Evolutionary conservation across 2,113 vertebrate species (phyloP).

Genomic region (Clarias gariepinus): DNA sequence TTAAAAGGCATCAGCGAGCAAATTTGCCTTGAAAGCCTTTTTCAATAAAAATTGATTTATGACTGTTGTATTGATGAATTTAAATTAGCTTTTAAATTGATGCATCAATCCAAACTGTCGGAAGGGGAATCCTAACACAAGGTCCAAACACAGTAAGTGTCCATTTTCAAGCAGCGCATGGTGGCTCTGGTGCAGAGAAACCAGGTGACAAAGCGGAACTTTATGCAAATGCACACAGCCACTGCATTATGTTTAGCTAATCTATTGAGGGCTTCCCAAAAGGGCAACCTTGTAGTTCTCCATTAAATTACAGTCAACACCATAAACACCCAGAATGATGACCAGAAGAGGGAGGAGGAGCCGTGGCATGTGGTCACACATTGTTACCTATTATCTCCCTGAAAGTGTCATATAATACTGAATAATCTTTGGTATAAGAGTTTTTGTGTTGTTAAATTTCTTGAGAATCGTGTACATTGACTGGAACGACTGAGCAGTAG

Average conservation of each 20-base stretch:
- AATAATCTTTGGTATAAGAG: background rate
- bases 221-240: background rate
- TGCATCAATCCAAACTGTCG: background rate
- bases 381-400: background rate
- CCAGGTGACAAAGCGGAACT: background rate
- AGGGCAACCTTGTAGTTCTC: background rate
- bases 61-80: background rate
- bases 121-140: background rate
- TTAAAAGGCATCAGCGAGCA: background rate
- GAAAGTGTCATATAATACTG: background rate
- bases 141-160: background rate
- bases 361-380: background rate
- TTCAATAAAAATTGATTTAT: background rate
- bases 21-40: background rate
- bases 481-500: background rate
- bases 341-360: background rate
- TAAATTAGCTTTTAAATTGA: background rate
- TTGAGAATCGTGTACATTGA: background rate
- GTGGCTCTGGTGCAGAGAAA: background rate
- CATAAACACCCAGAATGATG: background rate
- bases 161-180: background rate
- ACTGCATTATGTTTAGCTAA: background rate
- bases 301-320: background rate
- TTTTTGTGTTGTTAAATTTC: background rate
- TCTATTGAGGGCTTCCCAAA: background rate